A percentile compares a stretch with the other conserved stretches of the same genome.
These are phyloP conservation scores for Cerastoderma edule DNA, from an alignment of 2,888 invertebrate species.

Conservation along the genomic window DNA sequence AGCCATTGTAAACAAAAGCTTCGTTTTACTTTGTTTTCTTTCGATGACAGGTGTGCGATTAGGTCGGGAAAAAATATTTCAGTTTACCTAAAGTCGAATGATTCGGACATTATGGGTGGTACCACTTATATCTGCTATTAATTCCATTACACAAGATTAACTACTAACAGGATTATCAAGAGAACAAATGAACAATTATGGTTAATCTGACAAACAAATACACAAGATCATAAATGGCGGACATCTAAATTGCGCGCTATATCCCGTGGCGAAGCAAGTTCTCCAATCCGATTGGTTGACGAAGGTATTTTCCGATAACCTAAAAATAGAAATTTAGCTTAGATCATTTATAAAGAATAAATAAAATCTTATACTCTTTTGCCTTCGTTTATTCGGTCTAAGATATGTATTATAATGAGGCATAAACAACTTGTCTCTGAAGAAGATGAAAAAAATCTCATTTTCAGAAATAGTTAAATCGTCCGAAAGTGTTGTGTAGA, in stretches of 20 bases:
- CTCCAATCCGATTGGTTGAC: constrained; percentile 3
- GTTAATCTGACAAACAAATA: neutral
- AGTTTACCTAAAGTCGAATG: constrained; percentile 19
- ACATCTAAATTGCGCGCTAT: constrained; percentile 52
- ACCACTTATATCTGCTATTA: neutral
- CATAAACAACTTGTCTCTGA: too few relatives aligned
- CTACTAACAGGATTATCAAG: neutral
- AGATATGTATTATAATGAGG: too few relatives aligned
- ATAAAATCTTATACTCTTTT: too few relatives aligned
- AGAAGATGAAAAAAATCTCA: too few relatives aligned
- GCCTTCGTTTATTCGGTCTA: too few relatives aligned
- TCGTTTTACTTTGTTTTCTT: neutral
- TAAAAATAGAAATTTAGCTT: constrained; percentile 12
- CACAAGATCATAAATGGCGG: constrained; percentile 29
- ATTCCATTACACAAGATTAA: constrained; percentile 18
- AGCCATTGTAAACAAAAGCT: constrained; percentile 13
- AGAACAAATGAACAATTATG: neutral
- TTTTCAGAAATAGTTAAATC: too few relatives aligned
- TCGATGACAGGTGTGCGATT: constrained; percentile 16
- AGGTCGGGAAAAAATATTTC: neutral
- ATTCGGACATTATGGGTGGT: constrained; percentile 18
- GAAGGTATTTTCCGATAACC: constrained; percentile 5
- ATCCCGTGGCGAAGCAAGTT: neutral
- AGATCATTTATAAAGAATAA: neutral
- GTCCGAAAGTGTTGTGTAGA: too few relatives aligned